Conservation (phyloP, 2,113 vertebrate genomes). For the Taurulus bubalis region DNA sequence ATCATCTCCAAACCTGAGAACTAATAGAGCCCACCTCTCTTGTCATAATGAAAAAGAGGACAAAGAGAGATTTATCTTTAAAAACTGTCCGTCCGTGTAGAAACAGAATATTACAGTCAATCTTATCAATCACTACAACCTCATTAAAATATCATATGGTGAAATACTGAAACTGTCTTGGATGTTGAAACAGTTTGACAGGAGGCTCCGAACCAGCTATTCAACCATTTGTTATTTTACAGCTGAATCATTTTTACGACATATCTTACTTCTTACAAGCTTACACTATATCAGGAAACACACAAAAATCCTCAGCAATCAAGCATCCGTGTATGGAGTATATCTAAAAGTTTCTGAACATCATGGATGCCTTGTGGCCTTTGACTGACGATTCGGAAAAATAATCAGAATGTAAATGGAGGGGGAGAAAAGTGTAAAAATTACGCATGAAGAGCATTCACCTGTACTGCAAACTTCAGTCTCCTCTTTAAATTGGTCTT, state of each 20-base stretch:
- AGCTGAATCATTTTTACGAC: background rate
- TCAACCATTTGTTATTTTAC: constrained; percentile 21
- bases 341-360: background rate
- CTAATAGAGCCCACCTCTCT: constrained; percentile 26
- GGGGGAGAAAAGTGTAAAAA: background rate
- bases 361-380: background rate
- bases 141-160: constrained; percentile 25
- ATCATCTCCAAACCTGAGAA: background rate
- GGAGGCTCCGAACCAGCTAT: constrained; percentile 8
- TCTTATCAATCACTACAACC: constrained; percentile 31
- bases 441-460: background rate
- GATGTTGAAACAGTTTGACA: constrained; percentile 34
- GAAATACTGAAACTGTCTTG: constrained; percentile 3
- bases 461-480: constrained; percentile 34
- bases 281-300: background rate
- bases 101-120: constrained; percentile 28
- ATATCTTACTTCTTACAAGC: background rate
- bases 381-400: constrained; percentile 9
- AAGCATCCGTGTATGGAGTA: background rate
- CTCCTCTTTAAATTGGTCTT: constrained; percentile 42
- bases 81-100: background rate
- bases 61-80: constrained; percentile 24
- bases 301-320: background rate
- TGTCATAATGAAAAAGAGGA: constrained; percentile 32
- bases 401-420: background rate